Evolutionary conservation across 1,140 invertebrate species (phyloP), one percentile per base, ranked within the genome.

Genomic region (Drosophila tropicalis): DNA sequence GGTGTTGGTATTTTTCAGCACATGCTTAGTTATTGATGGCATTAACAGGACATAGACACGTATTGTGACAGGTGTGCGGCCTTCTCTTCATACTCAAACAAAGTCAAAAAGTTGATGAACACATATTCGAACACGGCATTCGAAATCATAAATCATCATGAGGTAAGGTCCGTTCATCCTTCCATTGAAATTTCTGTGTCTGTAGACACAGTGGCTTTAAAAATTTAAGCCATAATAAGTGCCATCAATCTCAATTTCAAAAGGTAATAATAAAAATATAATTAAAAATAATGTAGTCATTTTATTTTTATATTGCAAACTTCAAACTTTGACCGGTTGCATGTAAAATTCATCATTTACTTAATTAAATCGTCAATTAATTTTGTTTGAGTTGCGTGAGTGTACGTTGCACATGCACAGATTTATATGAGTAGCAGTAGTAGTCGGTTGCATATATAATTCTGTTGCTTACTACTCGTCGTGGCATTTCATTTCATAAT

Each of bases 21-120:
- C 40, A 62, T 62, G 19, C 47, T 72, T 76, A 70, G 65, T 79
- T 87, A 83, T 87, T 86, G 83, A 87, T 86, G 83, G 70, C 68
- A 55, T 66, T 58, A 44, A 12, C 36, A 39, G 64, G 51, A 39
- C 55, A 62, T 62, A 68, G 56, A 1, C 29, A 56, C 67, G 57
- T 51, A 62, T 57, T 70, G 79, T 76, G 79, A 73, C 82, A 86
- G 72, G 79, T 82, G 83, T 69, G 67, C 75, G 70, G 61, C 55
- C 71, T 72, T 70, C 70, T 54, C 44, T 47, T 44, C 22, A 47
- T 47, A 19, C 44, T 62, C 44, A 67, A 57, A 34, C n/a, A 9
- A 32, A 15, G 10, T 34, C 61, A n/a, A 15, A 58, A 58, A 36
- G 15, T 36, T 36, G 32, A 39, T 39, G 32, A 58, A 36, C 32